Base-by-base conservation (phyloP, 2,888 invertebrate genomes). In the Meiosimyza platycephala region DNA sequence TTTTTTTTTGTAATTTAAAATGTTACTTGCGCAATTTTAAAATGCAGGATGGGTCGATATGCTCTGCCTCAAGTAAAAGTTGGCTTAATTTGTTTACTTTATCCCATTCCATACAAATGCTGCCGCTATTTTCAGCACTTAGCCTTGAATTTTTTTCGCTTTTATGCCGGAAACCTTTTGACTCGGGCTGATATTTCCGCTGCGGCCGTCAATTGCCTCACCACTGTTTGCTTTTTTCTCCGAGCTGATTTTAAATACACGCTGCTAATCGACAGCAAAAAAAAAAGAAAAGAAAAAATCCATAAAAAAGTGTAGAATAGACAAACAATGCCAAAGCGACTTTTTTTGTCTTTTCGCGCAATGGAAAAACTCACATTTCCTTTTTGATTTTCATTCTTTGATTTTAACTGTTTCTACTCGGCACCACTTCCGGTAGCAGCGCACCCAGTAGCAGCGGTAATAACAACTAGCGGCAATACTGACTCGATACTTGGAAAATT, bases 321-420 rank as follows among this genome's bases (percentile, higher is more conserved):
- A 28, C 28, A 28, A 28, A 40, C 40, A 40, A 40, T 40, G 40
- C 40, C 40, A 40, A 40, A 1, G 40, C 40, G 9, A 40, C 9
- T 40, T 40, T 40, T 40, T 40, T 40, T 9, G 6, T 18, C 13
- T 55, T 22, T 55, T 22, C 55, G 4, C 22, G 55, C 22, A 55
- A 55, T 18, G 47, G 16, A 68, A 68, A 57, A 68, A 57, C 54
- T 48, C 28, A 28, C 55, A 52, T 33, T 68, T 68, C 55, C 66
- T 33, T 40, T 68, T 57, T 28, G 67, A 68, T 57, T 57, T 68
- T 68, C 33, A 22, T 47, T 68, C 40, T 52, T 47, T 55, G 28
- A 65, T 65, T 18, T 22, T 57, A 28, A 57, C 52, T 40, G 65
- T 50, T 65, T 51, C 28, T 51, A 51, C 48, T 33, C 60, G 12